phyloP scores from a whole-genome alignment of 2,888 invertebrate genomes.

The Gasteruption jaculator region DNA sequence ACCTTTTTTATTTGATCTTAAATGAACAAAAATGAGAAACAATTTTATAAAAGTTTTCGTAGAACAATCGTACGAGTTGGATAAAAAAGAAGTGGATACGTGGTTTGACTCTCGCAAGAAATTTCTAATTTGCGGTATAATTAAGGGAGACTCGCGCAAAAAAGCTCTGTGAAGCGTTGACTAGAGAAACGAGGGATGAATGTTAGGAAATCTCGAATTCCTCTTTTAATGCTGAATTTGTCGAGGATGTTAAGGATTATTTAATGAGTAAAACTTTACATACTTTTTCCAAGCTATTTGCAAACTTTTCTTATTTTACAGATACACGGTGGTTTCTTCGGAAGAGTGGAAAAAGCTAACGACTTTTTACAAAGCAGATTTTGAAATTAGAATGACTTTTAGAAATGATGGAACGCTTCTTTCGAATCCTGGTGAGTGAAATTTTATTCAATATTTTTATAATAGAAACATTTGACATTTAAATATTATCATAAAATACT shows the following conservation, averaged over 20 bases:
- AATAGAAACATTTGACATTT: too few species aligned
- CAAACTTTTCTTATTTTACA: slow-evolving; percentile 24
- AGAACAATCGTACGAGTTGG: too few species aligned
- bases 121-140: slow-evolving; percentile 52
- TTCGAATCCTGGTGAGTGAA: slow-evolving; percentile 35
- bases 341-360: slow-evolving; percentile 44
- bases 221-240: slow-evolving; percentile 25
- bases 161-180: too few species aligned
- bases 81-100: too few species aligned
- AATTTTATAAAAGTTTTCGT: too few species aligned
- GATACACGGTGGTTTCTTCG: slow-evolving; percentile 36
- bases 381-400: slow-evolving; percentile 34
- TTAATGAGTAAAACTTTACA: background rate
- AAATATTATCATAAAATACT: too few species aligned
- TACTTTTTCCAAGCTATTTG: background rate
- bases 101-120: too few species aligned
- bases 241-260: slow-evolving; percentile 13
- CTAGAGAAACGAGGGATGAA: too few species aligned
- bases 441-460: slow-evolving; percentile 1
- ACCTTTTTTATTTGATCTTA: too few species aligned
- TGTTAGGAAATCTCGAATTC: slow-evolving; percentile 44
- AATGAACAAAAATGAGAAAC: too few species aligned
- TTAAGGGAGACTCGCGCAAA: slow-evolving; percentile 47
- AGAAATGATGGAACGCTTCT: slow-evolving; percentile 24
- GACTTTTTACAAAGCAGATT: slow-evolving; percentile 39